A percentile compares a stretch with the other conserved stretches of the same genome.
phyloP scores from a whole-genome alignment of 1,140 invertebrate species.

The Oncopeltus fasciatus region DNA sequence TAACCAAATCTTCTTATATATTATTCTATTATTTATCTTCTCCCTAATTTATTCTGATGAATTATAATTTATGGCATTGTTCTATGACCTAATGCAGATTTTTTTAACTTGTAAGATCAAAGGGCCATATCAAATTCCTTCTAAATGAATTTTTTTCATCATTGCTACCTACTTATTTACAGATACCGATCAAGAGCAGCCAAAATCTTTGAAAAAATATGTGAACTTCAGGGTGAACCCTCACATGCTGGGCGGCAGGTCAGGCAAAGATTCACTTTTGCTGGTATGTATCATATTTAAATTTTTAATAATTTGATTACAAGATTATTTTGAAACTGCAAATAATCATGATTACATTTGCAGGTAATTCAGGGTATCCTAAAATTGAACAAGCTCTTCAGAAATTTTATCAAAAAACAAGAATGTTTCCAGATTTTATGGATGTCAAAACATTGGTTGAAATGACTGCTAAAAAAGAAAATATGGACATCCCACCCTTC shows the following conservation, averaged over 20 bases:
- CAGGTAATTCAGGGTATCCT: not conserved
- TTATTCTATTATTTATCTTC: no score
- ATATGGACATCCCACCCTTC: not conserved
- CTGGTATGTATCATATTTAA: not conserved
- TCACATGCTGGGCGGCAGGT: conserved; percentile 1
- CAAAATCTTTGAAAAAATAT: conserved; percentile 1
- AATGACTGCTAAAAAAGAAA: not conserved
- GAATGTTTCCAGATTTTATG: conserved; percentile 1
- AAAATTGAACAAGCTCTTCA: conserved; percentile 2
- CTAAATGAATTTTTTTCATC: no score
- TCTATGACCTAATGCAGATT: no score
- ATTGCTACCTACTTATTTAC: no score
- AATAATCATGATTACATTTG: no score
- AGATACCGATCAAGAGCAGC: conserved; percentile 9
- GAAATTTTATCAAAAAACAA: conserved; percentile 1
- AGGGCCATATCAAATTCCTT: no score
- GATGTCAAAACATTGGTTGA: conserved; percentile 3
- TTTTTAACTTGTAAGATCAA: no score
- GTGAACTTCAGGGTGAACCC: not conserved
- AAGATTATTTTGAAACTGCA: not conserved
- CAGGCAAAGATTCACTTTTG: not conserved
- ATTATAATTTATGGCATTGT: no score
- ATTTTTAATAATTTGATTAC: not conserved
- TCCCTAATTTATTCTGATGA: no score
- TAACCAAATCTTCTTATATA: no score